Evolutionary conservation across 1,140 invertebrate species (phyloP), one percentile per base, ranked within the genome.

Genomic region (Heliconius hewitsoni): DNA sequence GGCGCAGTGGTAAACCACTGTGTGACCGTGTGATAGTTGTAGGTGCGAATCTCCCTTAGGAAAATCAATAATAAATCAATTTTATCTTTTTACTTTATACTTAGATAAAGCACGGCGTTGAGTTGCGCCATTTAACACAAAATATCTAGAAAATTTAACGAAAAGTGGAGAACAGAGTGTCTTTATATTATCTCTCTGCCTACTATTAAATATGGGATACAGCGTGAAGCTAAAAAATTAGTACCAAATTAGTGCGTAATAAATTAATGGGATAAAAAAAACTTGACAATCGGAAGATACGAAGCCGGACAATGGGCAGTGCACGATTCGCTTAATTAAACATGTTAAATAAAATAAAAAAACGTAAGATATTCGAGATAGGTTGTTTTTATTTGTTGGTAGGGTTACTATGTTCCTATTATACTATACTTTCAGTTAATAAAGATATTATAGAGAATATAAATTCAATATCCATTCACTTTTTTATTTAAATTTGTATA

Each of bases 241-340:
- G 18, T 55, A 55, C 19, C 1, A 55, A n/a, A n/a, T 87, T 86
- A 85, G 71, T 77, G 78, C 76, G 72, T 60, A 60, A 55, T n/a
- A 91, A 90, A 91, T 90, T 90, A 90, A 89, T 88, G 82, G 86
- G 90, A 90, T 89, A 91, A 93, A 87, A 87, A 91, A 87, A 82
- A 82, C 85, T 83, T 90, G 87, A 89, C 89, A 87, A 85, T 82
- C 85, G 91, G 91, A 82, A 90, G 89, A 90, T 92, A 93, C 88
- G 89, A 91, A 92, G 90, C 90, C 86, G 88, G 91, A 94, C 91
- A 93, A 93, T 93, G 90, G 91, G 87, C 89, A 90, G 91, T 89
- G 85, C 90, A 90, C 90, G 90, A 91, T 90, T 89, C 91, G 87
- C 88, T 92, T 94, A 94, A 94, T 94, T 94, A 94, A 93, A 91